A percentile compares a stretch with the other conserved stretches of the same genome.
These are phyloP conservation scores for Myiozetetes cayanensis DNA, from an alignment of 2,113 vertebrate genomes.

Conservation along the genomic window DNA sequence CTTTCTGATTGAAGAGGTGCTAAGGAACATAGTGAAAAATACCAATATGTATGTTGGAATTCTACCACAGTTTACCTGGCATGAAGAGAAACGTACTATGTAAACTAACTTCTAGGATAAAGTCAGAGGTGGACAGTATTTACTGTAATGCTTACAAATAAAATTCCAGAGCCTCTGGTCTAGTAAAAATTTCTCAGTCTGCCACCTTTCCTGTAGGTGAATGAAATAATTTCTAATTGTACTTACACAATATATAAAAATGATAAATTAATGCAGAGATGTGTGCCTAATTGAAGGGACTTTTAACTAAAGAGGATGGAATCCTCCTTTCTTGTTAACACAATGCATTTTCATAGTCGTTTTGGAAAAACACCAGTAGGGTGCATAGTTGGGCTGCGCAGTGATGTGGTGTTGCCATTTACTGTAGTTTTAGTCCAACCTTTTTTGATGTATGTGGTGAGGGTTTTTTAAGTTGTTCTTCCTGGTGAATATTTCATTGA, in stretches of 20 bases:
- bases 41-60: background rate
- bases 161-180: background rate
- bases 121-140: background rate
- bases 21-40: background rate
- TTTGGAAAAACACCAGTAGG: slow-evolving; percentile 49
- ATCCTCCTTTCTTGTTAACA: background rate
- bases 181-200: background rate
- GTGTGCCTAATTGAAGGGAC: background rate
- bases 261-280: background rate
- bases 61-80: background rate
- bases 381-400: slow-evolving; percentile 50
- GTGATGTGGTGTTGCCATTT: background rate
- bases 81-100: background rate
- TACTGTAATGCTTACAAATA: background rate
- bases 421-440: background rate
- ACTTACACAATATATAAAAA: background rate
- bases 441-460: background rate
- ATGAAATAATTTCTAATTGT: background rate
- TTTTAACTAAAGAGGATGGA: background rate
- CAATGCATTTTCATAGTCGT: background rate
- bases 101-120: background rate
- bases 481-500: background rate
- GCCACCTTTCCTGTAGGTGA: background rate
- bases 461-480: background rate
- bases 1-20: background rate